A percentile compares a stretch with the other conserved stretches of the same genome.
Conservation (phyloP, 2,113 vertebrate species). For the Isichthys henryi region DNA sequence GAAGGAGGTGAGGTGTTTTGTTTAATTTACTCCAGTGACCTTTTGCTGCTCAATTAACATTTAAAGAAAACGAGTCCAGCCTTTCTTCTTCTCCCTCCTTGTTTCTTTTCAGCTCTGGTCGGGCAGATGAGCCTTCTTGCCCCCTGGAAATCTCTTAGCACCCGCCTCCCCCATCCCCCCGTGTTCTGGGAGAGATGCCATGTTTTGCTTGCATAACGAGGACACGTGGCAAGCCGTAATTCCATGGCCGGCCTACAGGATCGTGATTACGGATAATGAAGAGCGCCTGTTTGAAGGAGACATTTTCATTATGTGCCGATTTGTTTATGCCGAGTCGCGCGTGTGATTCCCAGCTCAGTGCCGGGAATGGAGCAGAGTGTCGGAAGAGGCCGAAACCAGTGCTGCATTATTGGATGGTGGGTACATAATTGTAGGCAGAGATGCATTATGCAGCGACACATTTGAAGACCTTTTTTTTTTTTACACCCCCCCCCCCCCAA, state of each 20-base stretch:
- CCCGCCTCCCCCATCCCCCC: neutral
- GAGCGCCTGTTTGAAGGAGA: neutral
- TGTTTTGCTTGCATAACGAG: neutral
- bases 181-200: neutral
- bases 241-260: neutral
- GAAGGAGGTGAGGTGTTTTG: conserved; percentile 41
- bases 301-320: neutral
- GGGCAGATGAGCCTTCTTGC: neutral
- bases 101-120: neutral
- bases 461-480: neutral
- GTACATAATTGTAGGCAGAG: conserved; percentile 10
- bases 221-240: neutral
- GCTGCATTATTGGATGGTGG: neutral
- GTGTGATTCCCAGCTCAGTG: neutral
- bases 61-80: conserved; percentile 64
- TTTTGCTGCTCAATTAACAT: conserved; percentile 79
- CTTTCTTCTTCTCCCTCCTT: conserved; percentile 29
- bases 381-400: neutral
- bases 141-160: neutral
- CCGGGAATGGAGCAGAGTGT: neutral
- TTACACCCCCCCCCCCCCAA: neutral
- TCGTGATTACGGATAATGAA: conserved; percentile 6
- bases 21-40: conserved; percentile 70
- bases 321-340: neutral
- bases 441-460: neutral